These are phyloP conservation scores for Patella caerulea DNA, from an alignment of 2,888 invertebrate genomes.

Conservation along the genomic window DNA sequence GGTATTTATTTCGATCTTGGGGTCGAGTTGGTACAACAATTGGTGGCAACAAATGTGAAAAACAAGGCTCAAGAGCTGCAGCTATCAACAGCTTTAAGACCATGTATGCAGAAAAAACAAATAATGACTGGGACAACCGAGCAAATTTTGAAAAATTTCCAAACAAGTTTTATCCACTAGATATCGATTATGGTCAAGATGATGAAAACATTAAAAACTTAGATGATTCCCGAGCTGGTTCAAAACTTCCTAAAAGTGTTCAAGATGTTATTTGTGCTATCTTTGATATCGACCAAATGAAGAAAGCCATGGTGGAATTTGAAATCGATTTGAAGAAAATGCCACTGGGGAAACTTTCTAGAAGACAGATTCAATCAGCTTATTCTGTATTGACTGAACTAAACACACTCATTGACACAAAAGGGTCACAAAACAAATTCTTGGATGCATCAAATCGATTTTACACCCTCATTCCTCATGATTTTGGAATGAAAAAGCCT, in stretches of 20 bases:
- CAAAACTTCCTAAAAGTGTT: slow-evolving; percentile 82
- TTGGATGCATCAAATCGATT: slow-evolving; percentile 93
- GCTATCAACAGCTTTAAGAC: slow-evolving; percentile 77
- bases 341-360: slow-evolving; percentile 96
- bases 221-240: slow-evolving; percentile 71
- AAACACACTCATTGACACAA: slow-evolving; percentile 65
- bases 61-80: slow-evolving; percentile 48
- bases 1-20: slow-evolving; percentile 92
- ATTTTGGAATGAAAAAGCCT: slow-evolving; percentile 88
- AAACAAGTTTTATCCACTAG: slow-evolving; percentile 86
- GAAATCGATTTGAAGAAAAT: slow-evolving; percentile 97
- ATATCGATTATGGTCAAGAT: slow-evolving; percentile 86
- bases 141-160: slow-evolving; percentile 81
- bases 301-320: slow-evolving; percentile 91
- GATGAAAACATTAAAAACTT: slow-evolving; percentile 59
- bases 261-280: slow-evolving; percentile 88
- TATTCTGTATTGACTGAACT: slow-evolving; percentile 81
- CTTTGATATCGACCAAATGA: slow-evolving; percentile 94
- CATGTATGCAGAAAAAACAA: slow-evolving; percentile 84
- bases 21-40: slow-evolving; percentile 96
- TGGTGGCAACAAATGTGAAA: slow-evolving; percentile 75
- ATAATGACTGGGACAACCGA: slow-evolving; percentile 83
- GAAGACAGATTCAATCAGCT: slow-evolving; percentile 85
- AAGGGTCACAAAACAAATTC: slow-evolving; percentile 74
- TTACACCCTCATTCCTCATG: slow-evolving; percentile 95